phyloP scores from a whole-genome alignment of 2,888 invertebrate genomes.

The Sphaerophoria rueppellii region DNA sequence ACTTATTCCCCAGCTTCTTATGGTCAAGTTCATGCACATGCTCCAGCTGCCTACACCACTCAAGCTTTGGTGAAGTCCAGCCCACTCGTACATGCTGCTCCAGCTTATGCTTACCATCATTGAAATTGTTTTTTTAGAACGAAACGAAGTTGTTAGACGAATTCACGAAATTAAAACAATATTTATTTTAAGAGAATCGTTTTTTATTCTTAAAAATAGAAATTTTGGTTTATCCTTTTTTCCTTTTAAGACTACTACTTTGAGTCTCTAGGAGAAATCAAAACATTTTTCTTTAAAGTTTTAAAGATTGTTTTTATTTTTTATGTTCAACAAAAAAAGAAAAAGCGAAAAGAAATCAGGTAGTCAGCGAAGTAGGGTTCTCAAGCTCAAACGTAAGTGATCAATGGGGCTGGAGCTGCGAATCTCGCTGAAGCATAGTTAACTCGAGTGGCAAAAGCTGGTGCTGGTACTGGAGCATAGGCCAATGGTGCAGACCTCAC shows the following conservation, averaged over 20 bases:
- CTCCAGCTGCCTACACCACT: slow-evolving; percentile 22
- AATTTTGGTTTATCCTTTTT: too few relatives aligned
- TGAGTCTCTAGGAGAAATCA: too few relatives aligned
- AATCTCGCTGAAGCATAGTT: slow-evolving; percentile 28
- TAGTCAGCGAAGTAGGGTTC: slow-evolving; percentile 29
- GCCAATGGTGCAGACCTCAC: slow-evolving; percentile 29
- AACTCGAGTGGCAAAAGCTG: slow-evolving; percentile 28
- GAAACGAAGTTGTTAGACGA: neutral
- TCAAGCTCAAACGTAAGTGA: slow-evolving; percentile 46
- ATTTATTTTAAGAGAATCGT: neutral
- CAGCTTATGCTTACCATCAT: slow-evolving; percentile 54
- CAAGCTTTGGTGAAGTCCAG: slow-evolving; percentile 15
- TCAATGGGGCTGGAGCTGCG: slow-evolving; percentile 29
- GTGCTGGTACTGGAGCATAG: slow-evolving; percentile 26
- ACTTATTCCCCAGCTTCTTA: neutral
- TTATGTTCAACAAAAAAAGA: slow-evolving; percentile 7
- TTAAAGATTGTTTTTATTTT: neutral
- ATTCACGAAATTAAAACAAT: neutral
- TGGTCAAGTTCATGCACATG: slow-evolving; percentile 5
- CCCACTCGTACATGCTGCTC: slow-evolving; percentile 5
- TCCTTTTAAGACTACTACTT: too few relatives aligned
- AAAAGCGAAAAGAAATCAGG: slow-evolving; percentile 33
- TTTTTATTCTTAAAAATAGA: too few relatives aligned
- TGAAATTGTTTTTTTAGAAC: neutral
- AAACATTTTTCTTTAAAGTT: neutral